Evolutionary conservation across 2,888 invertebrate genomes (phyloP).

Genomic region (Cistogaster globosa): DNA sequence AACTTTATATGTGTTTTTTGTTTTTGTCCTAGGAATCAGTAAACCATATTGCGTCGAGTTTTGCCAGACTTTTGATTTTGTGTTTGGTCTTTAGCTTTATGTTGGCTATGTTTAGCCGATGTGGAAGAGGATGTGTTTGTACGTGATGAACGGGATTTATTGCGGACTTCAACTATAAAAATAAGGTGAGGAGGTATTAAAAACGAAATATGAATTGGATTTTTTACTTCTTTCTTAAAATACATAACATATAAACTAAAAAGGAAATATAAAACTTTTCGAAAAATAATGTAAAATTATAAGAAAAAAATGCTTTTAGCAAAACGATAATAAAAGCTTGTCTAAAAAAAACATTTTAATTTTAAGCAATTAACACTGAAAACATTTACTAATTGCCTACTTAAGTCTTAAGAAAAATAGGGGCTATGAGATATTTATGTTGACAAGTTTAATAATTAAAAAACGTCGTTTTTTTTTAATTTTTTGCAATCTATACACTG

Average conservation of each 20-base stretch:
- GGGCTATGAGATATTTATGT: constrained; percentile 27
- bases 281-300: neutral
- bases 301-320: constrained; percentile 46
- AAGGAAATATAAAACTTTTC: neutral
- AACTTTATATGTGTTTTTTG: constrained; percentile 1
- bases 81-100: constrained; percentile 71
- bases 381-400: neutral
- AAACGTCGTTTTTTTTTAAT: neutral
- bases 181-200: constrained; percentile 60
- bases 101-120: constrained; percentile 72
- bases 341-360: constrained; percentile 19
- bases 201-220: neutral
- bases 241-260: constrained; percentile 15
- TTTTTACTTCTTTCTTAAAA: constrained; percentile 50
- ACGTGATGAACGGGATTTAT: constrained; percentile 80
- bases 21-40: constrained; percentile 73
- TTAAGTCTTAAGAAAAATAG: neutral
- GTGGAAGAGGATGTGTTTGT: constrained; percentile 75
- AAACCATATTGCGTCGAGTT: constrained; percentile 79
- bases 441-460: neutral
- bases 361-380: neutral
- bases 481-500: too few species aligned
- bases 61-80: constrained; percentile 71
- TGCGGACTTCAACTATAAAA: constrained; percentile 78
- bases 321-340: constrained; percentile 5